A percentile compares a stretch with the other conserved stretches of the same genome.
Evolutionary conservation across 1,140 invertebrate genomes (phyloP).

Genomic region (Asbolus verrucosus): DNA sequence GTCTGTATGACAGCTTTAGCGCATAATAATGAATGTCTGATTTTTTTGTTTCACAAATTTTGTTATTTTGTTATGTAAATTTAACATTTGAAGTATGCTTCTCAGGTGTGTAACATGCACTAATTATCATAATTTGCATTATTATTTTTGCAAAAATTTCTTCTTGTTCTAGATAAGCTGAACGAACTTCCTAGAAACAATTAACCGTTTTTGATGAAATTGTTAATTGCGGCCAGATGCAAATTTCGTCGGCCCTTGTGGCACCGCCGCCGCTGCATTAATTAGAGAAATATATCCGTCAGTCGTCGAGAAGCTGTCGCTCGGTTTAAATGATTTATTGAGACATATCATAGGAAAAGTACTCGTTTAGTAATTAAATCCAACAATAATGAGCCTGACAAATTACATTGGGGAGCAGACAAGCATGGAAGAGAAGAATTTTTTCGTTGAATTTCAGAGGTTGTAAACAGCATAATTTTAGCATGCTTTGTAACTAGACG

Average conservation of each 20-base stretch:
- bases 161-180: too few relatives aligned
- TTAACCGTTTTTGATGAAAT: conserved; percentile 1
- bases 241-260: neutral
- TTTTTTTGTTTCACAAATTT: too few relatives aligned
- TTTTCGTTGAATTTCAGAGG: neutral
- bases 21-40: too few relatives aligned
- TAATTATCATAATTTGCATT: too few relatives aligned
- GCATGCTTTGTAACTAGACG: conserved; percentile 39
- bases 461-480: conserved; percentile 43
- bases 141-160: too few relatives aligned
- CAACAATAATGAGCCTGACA: conserved; percentile 40
- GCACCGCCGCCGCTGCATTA: conserved; percentile 3
- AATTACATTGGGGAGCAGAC: conserved; percentile 28
- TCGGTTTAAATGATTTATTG: conserved; percentile 43
- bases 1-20: too few relatives aligned
- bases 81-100: too few relatives aligned
- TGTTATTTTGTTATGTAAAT: too few relatives aligned
- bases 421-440: conserved; percentile 15
- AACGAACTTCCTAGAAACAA: neutral
- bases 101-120: too few relatives aligned
- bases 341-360: conserved; percentile 21
- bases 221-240: neutral
- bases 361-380: conserved; percentile 41
- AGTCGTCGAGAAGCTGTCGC: conserved; percentile 28
- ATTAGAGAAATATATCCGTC: conserved; percentile 39